A percentile compares a stretch with the other conserved stretches of the same genome.
Conservation (phyloP, 2,888 invertebrate genomes). For the Adelphocoris suturalis region DNA sequence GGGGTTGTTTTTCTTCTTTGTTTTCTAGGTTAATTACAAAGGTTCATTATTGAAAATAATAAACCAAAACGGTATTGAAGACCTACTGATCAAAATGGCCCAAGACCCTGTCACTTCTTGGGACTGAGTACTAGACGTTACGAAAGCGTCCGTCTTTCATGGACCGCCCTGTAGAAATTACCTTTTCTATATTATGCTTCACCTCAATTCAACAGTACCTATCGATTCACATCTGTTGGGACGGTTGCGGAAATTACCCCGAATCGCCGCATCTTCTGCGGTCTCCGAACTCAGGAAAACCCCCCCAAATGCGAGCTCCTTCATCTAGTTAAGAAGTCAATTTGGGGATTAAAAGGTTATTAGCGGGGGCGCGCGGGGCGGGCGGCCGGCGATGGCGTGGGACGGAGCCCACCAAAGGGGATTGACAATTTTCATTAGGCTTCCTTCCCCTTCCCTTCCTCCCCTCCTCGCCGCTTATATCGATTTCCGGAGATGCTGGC, state of each 20-base stretch:
- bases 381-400: background rate
- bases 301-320: background rate
- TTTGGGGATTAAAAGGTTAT: conserved; percentile 47
- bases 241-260: background rate
- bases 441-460: background rate
- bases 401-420: conserved; percentile 2
- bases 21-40: too few relatives aligned
- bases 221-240: background rate
- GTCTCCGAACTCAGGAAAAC: background rate
- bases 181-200: too few relatives aligned
- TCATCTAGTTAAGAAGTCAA: conserved; percentile 56
- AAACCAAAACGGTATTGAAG: too few relatives aligned
- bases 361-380: background rate
- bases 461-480: background rate
- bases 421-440: conserved; percentile 63
- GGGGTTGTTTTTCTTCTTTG: too few relatives aligned
- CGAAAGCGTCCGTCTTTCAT: too few relatives aligned
- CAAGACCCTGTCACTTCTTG: too few relatives aligned
- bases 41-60: too few relatives aligned
- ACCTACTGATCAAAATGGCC: too few relatives aligned
- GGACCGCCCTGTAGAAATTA: too few relatives aligned
- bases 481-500: background rate
- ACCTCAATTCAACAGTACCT: too few relatives aligned
- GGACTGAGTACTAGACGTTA: too few relatives aligned
- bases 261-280: background rate